phyloP scores from a whole-genome alignment of 2,797 vertebrate genomes.

The Enteromius trimaculatus region DNA sequence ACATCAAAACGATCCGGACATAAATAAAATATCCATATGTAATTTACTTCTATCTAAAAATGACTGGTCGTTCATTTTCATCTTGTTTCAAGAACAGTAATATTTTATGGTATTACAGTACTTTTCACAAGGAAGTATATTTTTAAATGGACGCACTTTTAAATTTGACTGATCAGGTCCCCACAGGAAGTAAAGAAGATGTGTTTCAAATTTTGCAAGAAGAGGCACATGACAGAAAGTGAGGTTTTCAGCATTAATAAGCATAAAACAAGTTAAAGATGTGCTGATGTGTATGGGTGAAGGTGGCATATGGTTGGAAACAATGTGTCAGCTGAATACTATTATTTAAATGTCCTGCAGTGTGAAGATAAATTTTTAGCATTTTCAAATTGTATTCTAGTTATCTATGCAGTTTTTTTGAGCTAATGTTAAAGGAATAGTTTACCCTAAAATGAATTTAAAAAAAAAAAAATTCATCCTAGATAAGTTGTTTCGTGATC shows the following conservation, averaged over 20 bases:
- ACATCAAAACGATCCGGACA: not conserved
- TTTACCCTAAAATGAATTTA: not conserved
- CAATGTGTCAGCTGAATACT: not conserved
- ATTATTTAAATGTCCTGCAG: not conserved
- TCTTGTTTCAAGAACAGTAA: not conserved
- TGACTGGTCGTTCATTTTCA: not conserved
- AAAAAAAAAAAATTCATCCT: not conserved
- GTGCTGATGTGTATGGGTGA: not conserved
- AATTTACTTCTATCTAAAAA: not conserved
- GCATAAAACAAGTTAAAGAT: slow-evolving; percentile 7
- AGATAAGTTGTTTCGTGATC: not conserved
- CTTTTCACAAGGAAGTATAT: not conserved
- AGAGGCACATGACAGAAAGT: not conserved
- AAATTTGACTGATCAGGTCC: not conserved
- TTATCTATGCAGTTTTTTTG: slow-evolving; percentile 1
- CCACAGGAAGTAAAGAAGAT: not conserved
- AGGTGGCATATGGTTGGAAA: not conserved
- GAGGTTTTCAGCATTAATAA: slow-evolving; percentile 8
- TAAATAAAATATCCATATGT: not conserved
- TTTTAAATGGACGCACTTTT: not conserved
- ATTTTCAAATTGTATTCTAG: not conserved
- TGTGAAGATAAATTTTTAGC: not conserved
- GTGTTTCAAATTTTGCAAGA: not conserved
- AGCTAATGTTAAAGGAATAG: not conserved
- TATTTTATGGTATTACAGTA: too few species aligned